Conservation (phyloP, 2,888 invertebrate genomes). For the Pollenia labialis region DNA sequence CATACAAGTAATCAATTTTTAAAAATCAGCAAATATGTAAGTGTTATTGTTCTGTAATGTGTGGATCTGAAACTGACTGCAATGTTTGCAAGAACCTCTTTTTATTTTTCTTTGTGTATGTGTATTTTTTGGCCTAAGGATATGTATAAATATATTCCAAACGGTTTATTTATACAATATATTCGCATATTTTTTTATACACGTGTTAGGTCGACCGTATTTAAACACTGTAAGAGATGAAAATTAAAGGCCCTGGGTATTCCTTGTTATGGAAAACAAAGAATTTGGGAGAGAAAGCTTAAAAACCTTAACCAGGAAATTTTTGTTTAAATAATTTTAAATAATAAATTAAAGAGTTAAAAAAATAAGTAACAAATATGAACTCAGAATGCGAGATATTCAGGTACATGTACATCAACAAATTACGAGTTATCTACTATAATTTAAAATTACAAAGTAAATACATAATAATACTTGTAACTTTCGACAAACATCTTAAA, state of each 20-base stretch:
- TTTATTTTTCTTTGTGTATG: background rate
- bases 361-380: no score
- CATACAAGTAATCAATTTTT: slow-evolving; percentile 48
- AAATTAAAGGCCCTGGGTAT: background rate
- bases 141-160: slow-evolving; percentile 11
- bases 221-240: background rate
- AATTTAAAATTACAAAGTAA: no score
- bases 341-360: no score
- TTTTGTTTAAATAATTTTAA: background rate
- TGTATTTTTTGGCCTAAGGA: slow-evolving; percentile 26
- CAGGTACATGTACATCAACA: no score
- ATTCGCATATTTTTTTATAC: background rate
- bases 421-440: no score
- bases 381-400: no score
- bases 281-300: no score
- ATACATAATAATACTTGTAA: no score
- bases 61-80: background rate
- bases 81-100: background rate
- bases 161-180: slow-evolving; percentile 20
- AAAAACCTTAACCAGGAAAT: no score
- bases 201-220: background rate
- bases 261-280: no score
- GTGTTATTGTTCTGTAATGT: background rate
- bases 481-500: no score
- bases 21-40: slow-evolving; percentile 34